Base-by-base conservation (phyloP, 2,888 invertebrate species). In the Clunio marinus region DNA sequence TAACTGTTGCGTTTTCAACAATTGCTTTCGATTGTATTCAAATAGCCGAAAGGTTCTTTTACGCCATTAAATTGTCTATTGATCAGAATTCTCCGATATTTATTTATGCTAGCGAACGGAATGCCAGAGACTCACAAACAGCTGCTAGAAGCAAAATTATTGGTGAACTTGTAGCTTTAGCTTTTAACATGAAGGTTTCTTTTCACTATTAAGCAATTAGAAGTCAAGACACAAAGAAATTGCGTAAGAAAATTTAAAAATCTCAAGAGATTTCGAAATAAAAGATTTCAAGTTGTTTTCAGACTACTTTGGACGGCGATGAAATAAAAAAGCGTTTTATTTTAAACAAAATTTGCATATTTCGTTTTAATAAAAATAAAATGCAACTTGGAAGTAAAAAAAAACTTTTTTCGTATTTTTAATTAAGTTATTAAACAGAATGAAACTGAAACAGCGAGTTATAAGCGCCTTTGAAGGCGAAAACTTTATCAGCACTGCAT, bases 181-280 rank as follows among this genome's bases (percentile, higher is more conserved):
- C n/a, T n/a, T n/a, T n/a, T n/a, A n/a, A n/a, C n/a, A n/a, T n/a
- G n/a, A n/a, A n/a, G n/a, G n/a, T n/a, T n/a, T n/a, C n/a, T n/a
- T n/a, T n/a, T n/a, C n/a, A 32, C 35, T 32, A 32, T 13, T 32
- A 24, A 22, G 22, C 57, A 57, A 57, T 57, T 57, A 57, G 57
- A 20, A 22, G 57, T n/a, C 57, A 57, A 22, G 57, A 57, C 27
- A 57, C 15, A 24, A 25, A 57, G 22, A 57, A 17, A 57, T 46
- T 57, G 57, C 57, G 57, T 57, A 25, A 25, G 35, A 32, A 32
- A 32, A 5, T 32, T 32, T 32, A 32, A 32, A 32, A 32, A 5
- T 32, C 35, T 32, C 35, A 32, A 8, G 5, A 32, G 13, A 13
- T 46, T 20, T 15, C 8, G 17, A 46, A 46, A 46, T 46, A 46